Evolutionary conservation across 1,140 invertebrate species (phyloP).

Genomic region (Drosophila nannoptera): DNA sequence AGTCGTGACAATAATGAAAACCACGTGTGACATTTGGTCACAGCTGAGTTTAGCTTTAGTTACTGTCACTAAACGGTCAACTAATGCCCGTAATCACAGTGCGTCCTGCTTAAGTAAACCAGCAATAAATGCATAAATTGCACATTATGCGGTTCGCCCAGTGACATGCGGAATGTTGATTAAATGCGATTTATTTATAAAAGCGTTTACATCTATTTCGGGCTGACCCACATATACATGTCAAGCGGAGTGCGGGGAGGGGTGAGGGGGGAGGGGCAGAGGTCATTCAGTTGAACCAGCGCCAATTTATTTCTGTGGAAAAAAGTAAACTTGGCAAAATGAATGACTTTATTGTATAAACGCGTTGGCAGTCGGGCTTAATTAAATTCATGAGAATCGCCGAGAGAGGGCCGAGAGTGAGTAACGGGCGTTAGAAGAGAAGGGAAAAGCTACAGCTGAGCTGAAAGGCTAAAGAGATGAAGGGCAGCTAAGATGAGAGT

Average conservation of each 20-base stretch:
- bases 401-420: neutral
- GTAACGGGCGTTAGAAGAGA: neutral
- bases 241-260: neutral
- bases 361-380: neutral
- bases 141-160: slow-evolving; percentile 16
- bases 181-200: slow-evolving; percentile 28
- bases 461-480: neutral
- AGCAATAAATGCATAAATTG: slow-evolving; percentile 29
- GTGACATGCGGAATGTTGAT: slow-evolving; percentile 26
- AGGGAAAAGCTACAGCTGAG: too few species aligned
- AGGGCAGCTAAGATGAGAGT: neutral
- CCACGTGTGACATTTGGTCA: slow-evolving; percentile 72
- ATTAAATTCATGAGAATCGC: neutral
- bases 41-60: slow-evolving; percentile 45
- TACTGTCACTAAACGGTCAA: neutral
- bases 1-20: slow-evolving; percentile 68
- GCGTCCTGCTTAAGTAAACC: slow-evolving; percentile 22
- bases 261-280: neutral
- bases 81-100: slow-evolving; percentile 13
- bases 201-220: slow-evolving; percentile 11
- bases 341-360: neutral
- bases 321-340: slow-evolving; percentile 1
- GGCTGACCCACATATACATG: slow-evolving; percentile 3
- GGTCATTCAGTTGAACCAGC: neutral
- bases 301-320: neutral